These are phyloP conservation scores for Sarotherodon lohbergeri DNA, from an alignment of 2,113 vertebrate genomes.

Conservation along the genomic window DNA sequence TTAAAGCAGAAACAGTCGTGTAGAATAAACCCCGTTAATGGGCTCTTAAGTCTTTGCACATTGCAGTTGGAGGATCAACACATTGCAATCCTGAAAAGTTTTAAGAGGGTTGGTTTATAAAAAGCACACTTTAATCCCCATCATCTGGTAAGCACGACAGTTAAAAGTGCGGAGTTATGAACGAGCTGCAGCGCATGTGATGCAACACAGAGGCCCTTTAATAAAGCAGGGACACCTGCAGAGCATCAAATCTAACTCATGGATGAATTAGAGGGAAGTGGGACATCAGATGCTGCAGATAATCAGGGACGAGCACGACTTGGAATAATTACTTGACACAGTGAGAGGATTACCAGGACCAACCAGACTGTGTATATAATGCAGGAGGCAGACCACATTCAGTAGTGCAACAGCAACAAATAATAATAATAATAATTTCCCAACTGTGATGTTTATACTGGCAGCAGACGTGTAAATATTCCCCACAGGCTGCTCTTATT, in stretches of 20 bases:
- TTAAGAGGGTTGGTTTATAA: constrained; percentile 34
- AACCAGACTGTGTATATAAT: constrained; percentile 27
- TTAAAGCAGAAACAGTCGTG: not conserved
- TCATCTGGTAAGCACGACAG: constrained; percentile 12
- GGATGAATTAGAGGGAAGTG: not conserved
- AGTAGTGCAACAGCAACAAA: not conserved
- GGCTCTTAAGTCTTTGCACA: constrained; percentile 16
- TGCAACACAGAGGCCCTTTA: constrained; percentile 21
- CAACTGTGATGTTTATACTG: constrained; percentile 39
- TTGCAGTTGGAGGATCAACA: constrained; percentile 36
- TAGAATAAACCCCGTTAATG: constrained; percentile 21
- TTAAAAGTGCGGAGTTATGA: not conserved
- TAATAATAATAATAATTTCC: not conserved
- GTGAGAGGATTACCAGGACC: constrained; percentile 25
- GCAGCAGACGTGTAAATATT: constrained; percentile 38
- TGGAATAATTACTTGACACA: constrained; percentile 25
- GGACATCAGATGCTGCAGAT: constrained; percentile 1
- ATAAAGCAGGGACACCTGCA: not conserved
- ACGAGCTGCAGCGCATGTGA: not conserved
- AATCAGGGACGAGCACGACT: constrained; percentile 2
- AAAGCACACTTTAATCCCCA: constrained; percentile 47
- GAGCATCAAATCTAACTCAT: not conserved
- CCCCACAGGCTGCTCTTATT: constrained; percentile 13
- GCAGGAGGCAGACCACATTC: not conserved
- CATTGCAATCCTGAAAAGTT: constrained; percentile 36